Evolutionary conservation across 2,797 vertebrate species (phyloP).

Genomic region (Neoniphon sammara): DNA sequence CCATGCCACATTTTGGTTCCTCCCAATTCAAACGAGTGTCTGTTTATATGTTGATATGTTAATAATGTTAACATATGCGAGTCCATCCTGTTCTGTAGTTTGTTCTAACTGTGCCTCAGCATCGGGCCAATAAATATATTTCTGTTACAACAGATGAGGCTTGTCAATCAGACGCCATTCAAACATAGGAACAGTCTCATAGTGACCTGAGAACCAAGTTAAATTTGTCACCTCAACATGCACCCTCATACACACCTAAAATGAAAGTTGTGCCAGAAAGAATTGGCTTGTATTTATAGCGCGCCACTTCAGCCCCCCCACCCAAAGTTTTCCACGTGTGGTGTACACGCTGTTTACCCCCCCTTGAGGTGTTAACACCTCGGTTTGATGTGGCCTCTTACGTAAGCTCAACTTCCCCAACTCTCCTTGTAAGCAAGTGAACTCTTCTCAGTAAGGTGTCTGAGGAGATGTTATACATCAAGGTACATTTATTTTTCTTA

Average conservation of each 20-base stretch:
- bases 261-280: slow-evolving; percentile 47
- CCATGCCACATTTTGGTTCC: not conserved
- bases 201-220: slow-evolving; percentile 63
- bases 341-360: slow-evolving; percentile 13
- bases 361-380: slow-evolving; percentile 47
- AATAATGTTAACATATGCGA: slow-evolving; percentile 14
- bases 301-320: slow-evolving; percentile 52
- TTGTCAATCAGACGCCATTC: slow-evolving; percentile 53
- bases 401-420: slow-evolving; percentile 18
- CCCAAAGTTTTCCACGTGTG: slow-evolving; percentile 10
- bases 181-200: slow-evolving; percentile 45
- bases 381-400: slow-evolving; percentile 44
- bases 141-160: slow-evolving; percentile 60
- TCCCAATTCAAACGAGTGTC: slow-evolving; percentile 6
- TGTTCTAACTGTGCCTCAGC: slow-evolving; percentile 30
- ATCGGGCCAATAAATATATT: slow-evolving; percentile 67
- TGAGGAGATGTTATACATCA: slow-evolving; percentile 85
- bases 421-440: slow-evolving; percentile 23
- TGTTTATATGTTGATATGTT: too few relatives aligned
- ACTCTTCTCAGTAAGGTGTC: slow-evolving; percentile 45
- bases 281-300: slow-evolving; percentile 71
- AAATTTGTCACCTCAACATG: slow-evolving; percentile 47
- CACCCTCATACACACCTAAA: slow-evolving; percentile 5
- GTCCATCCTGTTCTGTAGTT: not conserved
- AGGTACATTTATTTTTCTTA: slow-evolving; percentile 99